Base-by-base conservation (phyloP, 2,113 vertebrate species). In the Neolamprologus falcicula region DNA sequence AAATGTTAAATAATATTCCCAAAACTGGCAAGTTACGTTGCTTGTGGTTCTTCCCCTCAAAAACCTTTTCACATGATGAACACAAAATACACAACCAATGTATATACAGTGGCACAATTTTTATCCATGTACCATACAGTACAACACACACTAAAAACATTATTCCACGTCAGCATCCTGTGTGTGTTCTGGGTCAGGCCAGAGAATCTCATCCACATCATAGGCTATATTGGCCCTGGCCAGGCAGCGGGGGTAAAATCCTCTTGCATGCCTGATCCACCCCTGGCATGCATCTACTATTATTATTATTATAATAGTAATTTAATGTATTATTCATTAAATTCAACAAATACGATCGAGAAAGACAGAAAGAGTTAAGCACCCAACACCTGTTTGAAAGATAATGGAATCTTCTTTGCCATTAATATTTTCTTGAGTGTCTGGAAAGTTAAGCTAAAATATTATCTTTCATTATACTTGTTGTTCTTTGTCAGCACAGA, bases 101-200 rank as follows among this genome's bases (percentile, higher is more conserved):
- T 50, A 50, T 4, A 50, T 50, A 50, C 16, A 50, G 45, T 47
- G 45, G 14, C 45, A 47, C 45, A 45, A 5, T 45, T 14, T 14
- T 45, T 45, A 45, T 45, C 6, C 50, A 52, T 52, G 17, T 52
- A 9, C 50, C 17, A 52, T 9, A 52, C 50, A 52, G 50, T 52
- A 52, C 50, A 52, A 52, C 50, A n/a, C 8, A 52, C 50, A 52
- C 50, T 17, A 52, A 52, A n/a, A 52, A 52, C 50, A 52, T 52
- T 52, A 52, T 52, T 52, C 19, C 50, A 52, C 50, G 2, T 52
- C 50, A 53, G 5, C 50, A n/a, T 53, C 9, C 54, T 55, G 54
- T 1, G 0, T 55, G 12, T 55, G 54, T 2, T 26, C 12, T 57
- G 24, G 24, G 4, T 57, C 24, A 5, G 54, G 54, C 12, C 54